Conservation (phyloP, 2,113 vertebrate genomes). For the Sprattus sprattus region DNA sequence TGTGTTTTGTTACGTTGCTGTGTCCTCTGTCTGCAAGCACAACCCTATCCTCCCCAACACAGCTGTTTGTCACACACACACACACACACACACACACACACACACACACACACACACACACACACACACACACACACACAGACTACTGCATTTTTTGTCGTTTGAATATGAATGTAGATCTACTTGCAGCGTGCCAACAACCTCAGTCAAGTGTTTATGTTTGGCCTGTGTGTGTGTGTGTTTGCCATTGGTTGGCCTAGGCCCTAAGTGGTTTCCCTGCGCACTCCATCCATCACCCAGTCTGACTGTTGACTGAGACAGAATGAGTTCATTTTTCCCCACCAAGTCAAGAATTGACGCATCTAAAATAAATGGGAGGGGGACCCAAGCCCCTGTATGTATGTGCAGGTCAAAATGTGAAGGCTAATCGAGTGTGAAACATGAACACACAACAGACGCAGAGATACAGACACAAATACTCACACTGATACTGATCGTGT, state of each 20-base stretch:
- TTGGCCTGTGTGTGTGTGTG: background rate
- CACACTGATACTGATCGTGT: background rate
- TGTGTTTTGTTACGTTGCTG: background rate
- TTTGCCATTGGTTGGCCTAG: slow-evolving; percentile 1
- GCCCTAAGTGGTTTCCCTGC: background rate
- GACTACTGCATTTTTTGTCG: background rate
- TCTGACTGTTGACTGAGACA: background rate
- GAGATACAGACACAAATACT: background rate
- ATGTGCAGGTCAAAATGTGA: no score
- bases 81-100: background rate
- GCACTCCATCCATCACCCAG: background rate
- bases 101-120: background rate
- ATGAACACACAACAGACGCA: background rate
- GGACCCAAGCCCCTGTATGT: no score
- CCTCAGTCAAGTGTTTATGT: background rate
- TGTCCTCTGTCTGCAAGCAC: background rate
- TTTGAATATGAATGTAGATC: slow-evolving; percentile 5
- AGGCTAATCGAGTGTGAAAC: background rate
- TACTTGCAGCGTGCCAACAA: slow-evolving; percentile 2
- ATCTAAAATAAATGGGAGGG: no score
- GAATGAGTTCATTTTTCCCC: background rate
- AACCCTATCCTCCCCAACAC: background rate
- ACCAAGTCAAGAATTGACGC: background rate
- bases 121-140: background rate
- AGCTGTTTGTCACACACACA: background rate